Base-by-base conservation (phyloP, 1,140 invertebrate genomes). In the Ephestia elutella region DNA sequence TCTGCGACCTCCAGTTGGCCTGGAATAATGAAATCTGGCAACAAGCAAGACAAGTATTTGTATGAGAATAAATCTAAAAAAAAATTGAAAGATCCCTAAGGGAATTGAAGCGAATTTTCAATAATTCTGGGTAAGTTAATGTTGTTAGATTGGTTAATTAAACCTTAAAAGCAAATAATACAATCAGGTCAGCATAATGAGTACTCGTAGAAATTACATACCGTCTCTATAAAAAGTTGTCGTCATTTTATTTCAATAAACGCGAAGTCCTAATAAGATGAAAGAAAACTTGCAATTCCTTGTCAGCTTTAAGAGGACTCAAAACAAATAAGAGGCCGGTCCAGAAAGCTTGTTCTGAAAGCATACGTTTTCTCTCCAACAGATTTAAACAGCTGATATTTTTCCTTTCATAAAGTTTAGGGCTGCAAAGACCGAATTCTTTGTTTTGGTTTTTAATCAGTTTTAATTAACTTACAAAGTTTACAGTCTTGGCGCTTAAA, bases 241-340 rank as follows among this genome's bases (percentile, higher is more conserved):
- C 13, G 38, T 44, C 38, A 44, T 15, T 44, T 1, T 8, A 15
- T 15, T 53, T 53, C 50, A 53, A 59, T 57, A 60, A 60, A 68
- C 59, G 49, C 30, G 53, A 38, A 49, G 15, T 38, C 56, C 48
- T 58, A 61, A 61, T 59, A 67, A 56, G 49, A 61, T 61, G 56
- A 54, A 67, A 67, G 53, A 56, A 55, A 67, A 59, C 60, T 59
- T 59, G 54, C 56, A 61, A 67, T 63, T 68, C 59, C 59, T 62
- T 56, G 50, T 51, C 57, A 54, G 56, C 58, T 55, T 49, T 53
- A 38, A 57, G 54, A 63, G 49, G 54, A 21, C 65, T 63, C 54
- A 19, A 49, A 58, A 61, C 59, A 68, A 64, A 64, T 68, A 68
- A 60, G 61, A 25, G 30, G 20, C 32, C 13, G 9, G 38, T 17